Base-by-base conservation (phyloP, 2,888 invertebrate species). In the Spisula subtruncata region DNA sequence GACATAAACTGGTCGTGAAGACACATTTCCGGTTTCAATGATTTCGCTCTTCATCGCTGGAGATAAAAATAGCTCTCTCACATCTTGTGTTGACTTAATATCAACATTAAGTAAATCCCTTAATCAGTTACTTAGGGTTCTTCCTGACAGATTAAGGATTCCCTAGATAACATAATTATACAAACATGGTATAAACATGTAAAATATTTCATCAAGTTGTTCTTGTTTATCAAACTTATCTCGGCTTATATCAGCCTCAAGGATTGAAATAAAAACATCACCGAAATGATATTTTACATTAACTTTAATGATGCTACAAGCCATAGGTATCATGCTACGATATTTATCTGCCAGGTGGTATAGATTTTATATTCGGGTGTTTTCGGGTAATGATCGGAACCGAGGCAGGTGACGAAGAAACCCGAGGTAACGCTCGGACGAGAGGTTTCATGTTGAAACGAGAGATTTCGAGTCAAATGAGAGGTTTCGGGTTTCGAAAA, bases 1-100 rank as follows among this genome's bases (percentile, higher is more conserved):
- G 60, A 66, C 25, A 66, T 66, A 35, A 10, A 75, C 32, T 75
- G 75, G 75, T 75, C 12, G 75, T 35, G 75, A 75, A 75, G 75
- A 1, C 29, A 75, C 0, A 18, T 35, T 35, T 75, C 75, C 75
- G 1, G 75, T 18, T 35, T 75, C 32, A 75, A 75, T 18, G 32
- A 12, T 32, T 8, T 4, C 32, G 32, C 71, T 32, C 6, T 29
- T 71, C 32, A 32, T 71, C 71, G 32, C 18, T 2, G 4, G 29
- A 71, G 6, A 71, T 29, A 71, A 71, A 14, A 12, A 75, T 35
- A 29, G 32, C 32, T 18, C 1, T 1, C 18, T 32, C 18, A 32
- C 75, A 75, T 32, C 8, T 75, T 75, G 8, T 75, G 75, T 75
- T 75, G 75, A 75, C 75, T 35, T 16, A 75, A 35, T 5, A 75